A percentile compares a stretch with the other conserved stretches of the same genome.
Conservation (phyloP, 2,113 vertebrate species). For the Anhinga rufa region DNA sequence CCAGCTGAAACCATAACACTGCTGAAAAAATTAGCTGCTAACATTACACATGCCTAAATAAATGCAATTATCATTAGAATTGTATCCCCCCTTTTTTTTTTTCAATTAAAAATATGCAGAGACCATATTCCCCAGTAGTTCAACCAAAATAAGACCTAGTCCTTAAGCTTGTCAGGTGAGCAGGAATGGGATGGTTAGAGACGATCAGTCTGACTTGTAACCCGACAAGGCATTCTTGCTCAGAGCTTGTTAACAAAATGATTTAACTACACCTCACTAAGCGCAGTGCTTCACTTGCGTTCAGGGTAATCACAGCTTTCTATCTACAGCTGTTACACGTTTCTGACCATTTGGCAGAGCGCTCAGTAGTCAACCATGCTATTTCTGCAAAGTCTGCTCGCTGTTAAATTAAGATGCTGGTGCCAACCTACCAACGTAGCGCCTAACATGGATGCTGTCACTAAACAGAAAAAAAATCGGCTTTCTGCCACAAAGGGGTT, state of each 20-base stretch:
- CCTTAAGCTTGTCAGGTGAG: not conserved
- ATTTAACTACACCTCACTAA: not conserved
- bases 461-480: not conserved
- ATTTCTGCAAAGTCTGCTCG: not conserved
- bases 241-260: not conserved
- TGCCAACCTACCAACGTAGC: not conserved
- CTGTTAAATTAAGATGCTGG: not conserved
- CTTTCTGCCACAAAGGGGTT: not conserved
- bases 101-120: not conserved
- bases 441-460: not conserved
- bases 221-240: not conserved
- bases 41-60: not conserved
- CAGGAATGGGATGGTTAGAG: not conserved
- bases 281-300: not conserved
- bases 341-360: not conserved
- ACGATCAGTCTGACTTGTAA: not conserved
- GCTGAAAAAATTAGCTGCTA: not conserved
- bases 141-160: not conserved
- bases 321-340: not conserved
- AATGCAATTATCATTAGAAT: not conserved
- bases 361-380: not conserved
- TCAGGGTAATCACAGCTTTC: not conserved
- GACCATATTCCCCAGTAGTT: not conserved
- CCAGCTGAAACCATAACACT: no score
- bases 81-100: not conserved